These are phyloP conservation scores for Plodia interpunctella DNA, from an alignment of 1,140 invertebrate species.

Conservation along the genomic window DNA sequence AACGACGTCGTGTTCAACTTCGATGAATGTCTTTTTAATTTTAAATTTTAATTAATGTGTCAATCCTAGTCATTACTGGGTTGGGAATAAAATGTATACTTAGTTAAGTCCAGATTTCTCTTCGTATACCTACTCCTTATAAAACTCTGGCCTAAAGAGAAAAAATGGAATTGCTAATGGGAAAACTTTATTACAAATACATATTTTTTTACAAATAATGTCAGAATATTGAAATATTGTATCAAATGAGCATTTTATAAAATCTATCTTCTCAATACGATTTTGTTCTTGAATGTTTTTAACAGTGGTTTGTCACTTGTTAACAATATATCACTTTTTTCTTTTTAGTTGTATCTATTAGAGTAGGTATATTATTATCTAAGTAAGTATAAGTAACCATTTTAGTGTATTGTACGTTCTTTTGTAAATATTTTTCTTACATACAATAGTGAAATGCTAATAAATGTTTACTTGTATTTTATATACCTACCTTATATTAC, in stretches of 20 bases:
- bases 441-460: neutral
- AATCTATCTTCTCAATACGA: too few species aligned
- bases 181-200: neutral
- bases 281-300: neutral
- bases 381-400: neutral
- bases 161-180: neutral
- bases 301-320: neutral
- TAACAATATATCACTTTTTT: neutral
- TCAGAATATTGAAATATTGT: too few species aligned
- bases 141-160: too few species aligned
- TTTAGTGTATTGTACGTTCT: conserved; percentile 11
- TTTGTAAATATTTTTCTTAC: conserved; percentile 42
- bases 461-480: conserved; percentile 15
- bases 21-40: conserved; percentile 14
- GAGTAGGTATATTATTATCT: neutral
- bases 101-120: neutral
- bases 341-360: neutral
- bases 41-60: conserved; percentile 42
- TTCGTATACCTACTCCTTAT: neutral
- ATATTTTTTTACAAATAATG: too few species aligned
- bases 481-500: conserved; percentile 11
- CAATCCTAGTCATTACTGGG: conserved; percentile 74
- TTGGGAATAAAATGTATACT: conserved; percentile 40
- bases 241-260: too few species aligned
- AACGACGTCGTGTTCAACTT: conserved; percentile 27